Percentiles rank a stretch among this genome's conserved stretches.
These are phyloP conservation scores for Drosophila ochracea DNA, from an alignment of 2,888 invertebrate genomes.

Conservation along the genomic window DNA sequence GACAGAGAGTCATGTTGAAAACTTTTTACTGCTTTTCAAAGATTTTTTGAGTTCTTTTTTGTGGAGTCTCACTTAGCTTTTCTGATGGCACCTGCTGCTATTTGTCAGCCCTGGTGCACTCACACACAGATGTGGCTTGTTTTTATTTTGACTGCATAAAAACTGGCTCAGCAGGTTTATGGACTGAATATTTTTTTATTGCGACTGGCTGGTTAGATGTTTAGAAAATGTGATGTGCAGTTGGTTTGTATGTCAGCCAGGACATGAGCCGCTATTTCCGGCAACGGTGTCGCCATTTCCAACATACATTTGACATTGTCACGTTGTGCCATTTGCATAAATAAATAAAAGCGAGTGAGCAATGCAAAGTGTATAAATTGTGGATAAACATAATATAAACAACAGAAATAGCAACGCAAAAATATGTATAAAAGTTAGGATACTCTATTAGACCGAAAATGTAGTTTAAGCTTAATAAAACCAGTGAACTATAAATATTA, in stretches of 20 bases:
- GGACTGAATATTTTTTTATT: slow-evolving; percentile 33
- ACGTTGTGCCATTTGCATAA: slow-evolving; percentile 72
- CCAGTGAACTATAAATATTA: not conserved
- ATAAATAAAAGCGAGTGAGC: slow-evolving; percentile 54
- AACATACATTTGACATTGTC: slow-evolving; percentile 72
- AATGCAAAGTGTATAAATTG: slow-evolving; percentile 60
- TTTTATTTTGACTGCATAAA: slow-evolving; percentile 57
- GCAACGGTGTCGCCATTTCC: slow-evolving; percentile 12
- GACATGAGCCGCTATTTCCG: slow-evolving; percentile 46
- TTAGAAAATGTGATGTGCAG: slow-evolving; percentile 6
- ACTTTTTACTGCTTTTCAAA: slow-evolving; percentile 27
- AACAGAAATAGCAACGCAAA: not conserved
- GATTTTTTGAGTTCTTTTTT: slow-evolving; percentile 47
- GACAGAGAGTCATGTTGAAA: slow-evolving; percentile 37
- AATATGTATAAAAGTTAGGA: not conserved
- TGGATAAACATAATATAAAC: slow-evolving; percentile 45
- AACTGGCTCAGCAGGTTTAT: slow-evolving; percentile 61
- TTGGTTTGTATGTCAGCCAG: slow-evolving; percentile 1
- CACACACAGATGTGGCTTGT: slow-evolving; percentile 14
- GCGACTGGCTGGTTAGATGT: slow-evolving; percentile 25
- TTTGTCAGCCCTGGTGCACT: slow-evolving; percentile 52
- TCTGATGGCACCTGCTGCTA: slow-evolving; percentile 64
- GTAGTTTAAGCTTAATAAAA: not conserved
- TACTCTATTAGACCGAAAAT: slow-evolving; percentile 20
- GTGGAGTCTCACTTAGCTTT: slow-evolving; percentile 29